Conservation (phyloP, 1,140 invertebrate species). For the Reticulitermes speratus region DNA sequence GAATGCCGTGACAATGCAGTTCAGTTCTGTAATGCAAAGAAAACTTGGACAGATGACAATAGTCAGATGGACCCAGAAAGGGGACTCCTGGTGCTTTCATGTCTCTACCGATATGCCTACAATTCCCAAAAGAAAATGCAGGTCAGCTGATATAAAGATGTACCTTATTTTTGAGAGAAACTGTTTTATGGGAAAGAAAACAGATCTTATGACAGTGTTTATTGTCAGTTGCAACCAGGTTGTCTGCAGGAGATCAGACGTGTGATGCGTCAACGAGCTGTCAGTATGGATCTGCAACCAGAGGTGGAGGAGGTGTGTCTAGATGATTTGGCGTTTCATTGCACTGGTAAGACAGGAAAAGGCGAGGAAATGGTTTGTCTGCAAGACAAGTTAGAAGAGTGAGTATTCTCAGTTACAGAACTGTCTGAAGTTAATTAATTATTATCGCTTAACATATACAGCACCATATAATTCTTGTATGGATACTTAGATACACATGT, state of each 20-base stretch:
- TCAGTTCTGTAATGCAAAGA: constrained; percentile 75
- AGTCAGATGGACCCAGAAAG: constrained; percentile 67
- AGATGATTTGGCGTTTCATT: constrained; percentile 77
- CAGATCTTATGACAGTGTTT: constrained; percentile 53
- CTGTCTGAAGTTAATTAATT: no score
- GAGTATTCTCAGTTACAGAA: constrained; percentile 33
- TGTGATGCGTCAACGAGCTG: constrained; percentile 88
- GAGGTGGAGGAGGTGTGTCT: constrained; percentile 91
- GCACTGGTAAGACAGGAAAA: constrained; percentile 78
- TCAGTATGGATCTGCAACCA: constrained; percentile 89
- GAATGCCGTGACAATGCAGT: constrained; percentile 86
- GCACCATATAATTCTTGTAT: no score
- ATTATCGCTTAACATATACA: no score
- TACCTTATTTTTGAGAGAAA: background rate
- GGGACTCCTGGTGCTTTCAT: constrained; percentile 83
- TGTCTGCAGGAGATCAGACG: constrained; percentile 76
- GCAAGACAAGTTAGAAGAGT: constrained; percentile 83
- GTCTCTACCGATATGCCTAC: constrained; percentile 85
- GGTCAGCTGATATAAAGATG: constrained; percentile 41
- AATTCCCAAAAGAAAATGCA: constrained; percentile 64
- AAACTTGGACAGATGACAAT: constrained; percentile 71
- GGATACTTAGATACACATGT: no score
- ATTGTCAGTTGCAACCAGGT: constrained; percentile 36
- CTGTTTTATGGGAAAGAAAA: background rate
- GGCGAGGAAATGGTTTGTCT: constrained; percentile 91